Base-by-base conservation (phyloP, 2,888 invertebrate species). In the Mactromeris polynyma region DNA sequence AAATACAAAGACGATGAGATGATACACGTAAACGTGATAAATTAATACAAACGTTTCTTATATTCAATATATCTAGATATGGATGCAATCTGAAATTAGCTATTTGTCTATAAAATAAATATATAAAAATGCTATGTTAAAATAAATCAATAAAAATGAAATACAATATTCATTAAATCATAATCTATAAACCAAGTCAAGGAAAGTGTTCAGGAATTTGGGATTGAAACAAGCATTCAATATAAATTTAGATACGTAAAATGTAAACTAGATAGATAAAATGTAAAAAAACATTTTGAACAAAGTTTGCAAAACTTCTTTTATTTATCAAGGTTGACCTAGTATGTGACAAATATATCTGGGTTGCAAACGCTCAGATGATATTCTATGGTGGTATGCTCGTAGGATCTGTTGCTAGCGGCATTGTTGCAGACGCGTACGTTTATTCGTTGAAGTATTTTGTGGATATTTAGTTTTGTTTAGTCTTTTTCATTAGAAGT, bases 321-420 rank as follows among this genome's bases (percentile, higher is more conserved):
- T 14, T 17, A 17, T 51, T 51, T 14, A 51, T 51, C 17, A 17
- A 93, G 93, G 83, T 85, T 14, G 82, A 92, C 73, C 69, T 93
- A 42, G 93, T 93, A 17, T 93, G 93, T 84, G 84, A 89, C 14
- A 83, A 91, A 38, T 88, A 91, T 21, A 89, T 91, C 14, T 90
- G 85, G 85, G 86, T 90, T 1, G 90, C 93, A 0, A 87, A 92
- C 69, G 89, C 93, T 0, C 90, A 91, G 79, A 92, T 91, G 78
- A 89, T 92, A 4, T 92, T 92, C 73, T 94, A 93, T 69, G 91
- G 87, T 58, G 94, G 94, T 7, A 91, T 94, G 85, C 78, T 94
- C 38, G 87, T 89, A 0, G 93, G 93, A 0, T 92, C 93, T 7
- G 42, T 93, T 11, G 36, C 87, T 11, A 91, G 90, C 81, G 94